Evolutionary conservation across 2,888 invertebrate genomes (phyloP), one percentile per base, ranked within the genome.

Genomic region (Cyclophora albipunctata): DNA sequence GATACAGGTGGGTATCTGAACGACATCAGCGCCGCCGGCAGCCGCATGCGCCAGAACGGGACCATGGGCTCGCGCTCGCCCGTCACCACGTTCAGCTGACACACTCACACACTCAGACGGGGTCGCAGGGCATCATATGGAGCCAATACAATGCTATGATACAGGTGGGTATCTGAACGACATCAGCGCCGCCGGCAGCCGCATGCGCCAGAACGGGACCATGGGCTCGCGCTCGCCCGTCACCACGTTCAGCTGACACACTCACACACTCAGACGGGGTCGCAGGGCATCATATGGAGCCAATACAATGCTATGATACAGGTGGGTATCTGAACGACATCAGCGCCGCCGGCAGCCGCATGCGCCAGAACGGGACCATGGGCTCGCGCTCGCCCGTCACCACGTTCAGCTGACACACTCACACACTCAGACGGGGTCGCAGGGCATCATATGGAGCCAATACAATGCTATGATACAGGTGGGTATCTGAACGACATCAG

Each of bases 131-230:
- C 20, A 2, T 20, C 20, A 20, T 20, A 20, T 20, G 20, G 20
- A 20, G 1, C 20, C 20, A 20, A 20, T 20, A 20, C 20, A 20
- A 20, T 20, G 20, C 20, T 20, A n/a, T n/a, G n/a, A n/a, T n/a
- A n/a, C n/a, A n/a, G n/a, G n/a, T n/a, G n/a, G n/a, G n/a, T n/a
- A n/a, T n/a, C 96, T 95, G 77, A 95, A 94, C 65, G 97, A 97
- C 71, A 97, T 92, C 49, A 97, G 90, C 5, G 95, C 94, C 5
- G 96, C 95, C 0, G 98, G 98, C 20, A 98, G 89, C 63, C 94
- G 92, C 90, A 96, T 93, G 57, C 94, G 92, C 98, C 98, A 98
- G 88, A 97, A 98, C 4, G 98, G 96, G 5, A 97, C 94, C 73
- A 93, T 92, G 0, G 97, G 97, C 77, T 98, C 98, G 58, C 92